Evolutionary conservation across 2,797 vertebrate genomes (phyloP), one percentile per base, ranked within the genome.

Genomic region (Pantherophis alleghaniensis): DNA sequence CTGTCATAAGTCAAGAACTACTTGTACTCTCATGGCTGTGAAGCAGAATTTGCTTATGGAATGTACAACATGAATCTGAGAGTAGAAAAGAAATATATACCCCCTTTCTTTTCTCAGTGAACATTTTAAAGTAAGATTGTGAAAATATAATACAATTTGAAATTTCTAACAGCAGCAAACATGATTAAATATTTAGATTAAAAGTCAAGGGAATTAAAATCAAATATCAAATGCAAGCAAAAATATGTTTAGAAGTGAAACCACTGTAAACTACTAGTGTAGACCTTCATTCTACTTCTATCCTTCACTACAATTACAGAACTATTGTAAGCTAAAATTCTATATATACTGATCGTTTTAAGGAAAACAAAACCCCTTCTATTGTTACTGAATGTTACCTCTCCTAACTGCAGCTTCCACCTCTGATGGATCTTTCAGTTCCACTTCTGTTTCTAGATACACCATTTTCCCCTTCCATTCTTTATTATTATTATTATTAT

Each of bases 401-500:
- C 59, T 93, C 26, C 24, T 83, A 47, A 96, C 92, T 94, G 94
- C 93, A 55, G 32, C 37, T 47, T 95, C 95, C 56, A 95, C 96
- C 13, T 94, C 28, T n/a, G 28, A 83, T 3, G 96, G 42, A 53
- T 55, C n/a, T 11, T 14, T 37, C 63, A 95, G 20, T 1, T 28
- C 20, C 79, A n/a, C 16, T 13, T 56, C 55, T n/a, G 7, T 16
- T 11, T 60, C n/a, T 47, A 16, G 26, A 74, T 96, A 96, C 7
- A 9, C 2, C 16, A 96, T 94, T 88, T 57, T 93, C 22, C 96
- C 96, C 32, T 88, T 92, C 95, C 96, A 96, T 6, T 32, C 13
- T 14, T 88, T 42, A 2, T 20, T 42, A 42, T 42, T 42, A 42
- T 42, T 42, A 42, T 42, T n/a, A 4, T 42, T 42, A 42, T 42